Base-by-base conservation (phyloP, 2,113 vertebrate genomes). In the Circaetus gallicus region DNA sequence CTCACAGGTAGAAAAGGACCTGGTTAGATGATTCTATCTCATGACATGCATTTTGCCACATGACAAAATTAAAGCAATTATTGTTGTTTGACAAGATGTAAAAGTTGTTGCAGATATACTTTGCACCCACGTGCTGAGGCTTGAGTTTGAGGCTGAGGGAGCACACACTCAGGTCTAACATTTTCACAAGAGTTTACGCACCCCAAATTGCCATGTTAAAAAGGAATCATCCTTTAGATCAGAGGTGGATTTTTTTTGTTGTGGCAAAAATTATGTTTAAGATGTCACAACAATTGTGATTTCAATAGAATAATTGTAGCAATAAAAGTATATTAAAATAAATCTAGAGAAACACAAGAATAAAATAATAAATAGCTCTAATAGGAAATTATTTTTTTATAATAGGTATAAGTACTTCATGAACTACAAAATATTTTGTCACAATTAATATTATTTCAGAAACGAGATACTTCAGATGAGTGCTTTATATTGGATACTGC, bases 401-500 rank as follows among this genome's bases (percentile, higher is more conserved):
- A n/a, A 26, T 29, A 47, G 2, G 5, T 59, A 6, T 70, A n/a
- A 82, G 17, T 76, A 42, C 2, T 40, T 81, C 1, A 19, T 32
- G 28, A 91, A 58, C 3, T 43, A 10, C 32, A 26, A 82, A 85
- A 49, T 42, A 86, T 9, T 55, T 69, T 73, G 22, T 42, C 13
- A 42, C 26, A 84, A 31, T 82, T 61, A 82, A 36, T 71, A 10
- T 1, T 32, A 29, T 86, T 77, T 83, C 11, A 4, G 43, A 67
- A 86, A 83, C 34, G 0, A 29, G 5, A 36, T 55, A 25, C 7
- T 89, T 89, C 25, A 59, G 25, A 31, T 26, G 7, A 47, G 10
- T 0, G 0, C 3, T 86, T 67, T 50, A 9, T 76, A 12, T 32
- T 72, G 16, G 24, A 4, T 79, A 65, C 47, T 71, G 7, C 4